Evolutionary conservation across 1,140 invertebrate genomes (phyloP), one percentile per base, ranked within the genome.

Genomic region (Plutomurus gul): DNA sequence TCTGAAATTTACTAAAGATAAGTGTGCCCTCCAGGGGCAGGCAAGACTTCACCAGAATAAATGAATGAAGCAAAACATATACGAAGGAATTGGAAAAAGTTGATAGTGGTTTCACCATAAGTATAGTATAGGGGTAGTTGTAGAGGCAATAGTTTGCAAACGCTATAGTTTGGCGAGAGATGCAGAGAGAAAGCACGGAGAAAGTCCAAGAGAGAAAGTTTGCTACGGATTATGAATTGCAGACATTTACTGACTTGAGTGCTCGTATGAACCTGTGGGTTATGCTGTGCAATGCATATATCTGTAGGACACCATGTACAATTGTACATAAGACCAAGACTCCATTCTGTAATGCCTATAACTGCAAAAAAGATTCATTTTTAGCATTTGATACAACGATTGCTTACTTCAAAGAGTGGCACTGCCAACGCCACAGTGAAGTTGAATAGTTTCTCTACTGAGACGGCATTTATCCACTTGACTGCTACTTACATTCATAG

Each of bases 231-330:
- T 65, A 65, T 65, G 56, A 65, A 65, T 65, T 65, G 36, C 56
- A 65, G 56, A 65, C 25, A 65, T 65, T 65, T 65, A 65, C 30
- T 33, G 56, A 65, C 30, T 65, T 65, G 56, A 65, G 56, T 65
- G 56, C 56, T 65, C 27, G 36, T 65, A 30, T 65, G 56, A 30
- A 65, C 56, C 27, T 65, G 56, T 65, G 36, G 56, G 56, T 65
- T 65, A 65, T n/a, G 18, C 4, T 27, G 16, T 36, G 11, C 36
- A 65, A 65, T 65, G 56, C 56, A 65, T 30, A 65, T n/a, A 65
- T 33, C 27, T 13, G 27, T 65, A n/a, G 27, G n/a, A 65, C 36
- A 33, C 27, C 36, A 65, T 65, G 25, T 65, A 33, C 36, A 33
- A 33, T n/a, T n/a, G n/a, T n/a, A n/a, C n/a, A n/a, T n/a, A n/a